Percentiles rank a stretch among this genome's conserved stretches.
These are phyloP conservation scores for Blastobasis lacticolella DNA, from an alignment of 2,888 invertebrate species.

Conservation along the genomic window DNA sequence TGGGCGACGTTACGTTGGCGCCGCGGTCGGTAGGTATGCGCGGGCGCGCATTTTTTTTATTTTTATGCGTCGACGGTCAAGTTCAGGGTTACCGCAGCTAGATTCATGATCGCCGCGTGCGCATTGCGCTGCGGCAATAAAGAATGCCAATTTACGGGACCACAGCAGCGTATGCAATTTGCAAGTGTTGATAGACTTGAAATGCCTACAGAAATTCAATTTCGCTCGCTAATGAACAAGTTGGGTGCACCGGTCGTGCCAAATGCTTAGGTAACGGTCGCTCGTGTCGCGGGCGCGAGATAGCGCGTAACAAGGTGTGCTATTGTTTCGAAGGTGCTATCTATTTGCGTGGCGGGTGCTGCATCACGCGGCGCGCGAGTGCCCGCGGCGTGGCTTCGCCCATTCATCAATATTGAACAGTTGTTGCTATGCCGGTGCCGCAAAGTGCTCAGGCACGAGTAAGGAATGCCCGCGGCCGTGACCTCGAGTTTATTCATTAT, in stretches of 20 bases:
- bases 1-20: slow-evolving; percentile 10
- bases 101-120: slow-evolving; percentile 22
- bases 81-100: slow-evolving; percentile 35
- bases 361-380: not conserved
- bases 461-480: too few species aligned
- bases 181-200: too few species aligned
- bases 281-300: not conserved
- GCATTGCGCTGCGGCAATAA: not conserved
- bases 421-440: not conserved
- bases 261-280: slow-evolving; percentile 15
- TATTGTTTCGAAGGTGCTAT: not conserved
- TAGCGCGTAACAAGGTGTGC: slow-evolving; percentile 3
- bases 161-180: too few species aligned
- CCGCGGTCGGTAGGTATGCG: slow-evolving; percentile 15
- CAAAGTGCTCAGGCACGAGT: too few species aligned
- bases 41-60: slow-evolving; percentile 13
- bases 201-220: too few species aligned
- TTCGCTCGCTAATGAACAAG: slow-evolving; percentile 4
- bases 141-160: too few species aligned
- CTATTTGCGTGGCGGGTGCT: not conserved
- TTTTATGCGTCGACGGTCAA: slow-evolving; percentile 23
- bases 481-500: too few species aligned
- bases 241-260: slow-evolving; percentile 13
- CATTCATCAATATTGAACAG: slow-evolving; percentile 5
- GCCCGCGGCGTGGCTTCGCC: not conserved